Percentiles rank a stretch among this genome's conserved stretches.
phyloP scores from a whole-genome alignment of 2,797 vertebrate species.

The Avahi laniger region DNA sequence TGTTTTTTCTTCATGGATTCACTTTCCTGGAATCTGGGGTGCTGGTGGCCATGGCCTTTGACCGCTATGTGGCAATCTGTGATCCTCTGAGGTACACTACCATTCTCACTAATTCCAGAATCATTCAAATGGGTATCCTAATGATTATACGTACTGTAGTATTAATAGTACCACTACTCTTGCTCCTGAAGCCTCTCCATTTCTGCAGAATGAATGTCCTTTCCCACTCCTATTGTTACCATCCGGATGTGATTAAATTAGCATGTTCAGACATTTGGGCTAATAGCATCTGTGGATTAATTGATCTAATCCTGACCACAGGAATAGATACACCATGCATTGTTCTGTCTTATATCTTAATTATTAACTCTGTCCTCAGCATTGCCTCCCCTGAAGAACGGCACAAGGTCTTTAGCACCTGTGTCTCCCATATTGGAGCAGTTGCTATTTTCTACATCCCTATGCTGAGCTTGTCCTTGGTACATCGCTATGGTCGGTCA shows the following conservation, averaged over 20 bases:
- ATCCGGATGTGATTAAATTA: constrained; percentile 85
- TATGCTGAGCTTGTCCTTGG: constrained; percentile 67
- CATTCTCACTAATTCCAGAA: constrained; percentile 82
- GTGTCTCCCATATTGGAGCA: constrained; percentile 79
- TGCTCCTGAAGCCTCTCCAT: constrained; percentile 69
- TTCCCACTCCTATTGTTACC: constrained; percentile 84
- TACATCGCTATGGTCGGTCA: constrained; percentile 53
- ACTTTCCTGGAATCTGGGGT: constrained; percentile 82
- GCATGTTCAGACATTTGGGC: constrained; percentile 74
- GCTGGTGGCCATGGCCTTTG: constrained; percentile 86
- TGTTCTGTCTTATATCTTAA: constrained; percentile 81
- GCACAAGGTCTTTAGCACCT: constrained; percentile 83
- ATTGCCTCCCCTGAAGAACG: constrained; percentile 74
- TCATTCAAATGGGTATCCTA: constrained; percentile 68
- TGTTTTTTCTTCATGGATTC: constrained; percentile 87
- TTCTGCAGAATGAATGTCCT: constrained; percentile 70
- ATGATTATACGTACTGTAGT: background rate
- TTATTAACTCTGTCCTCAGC: constrained; percentile 80
- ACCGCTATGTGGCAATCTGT: constrained; percentile 86
- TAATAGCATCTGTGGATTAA: constrained; percentile 83
- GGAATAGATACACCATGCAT: constrained; percentile 79
- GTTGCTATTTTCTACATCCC: constrained; percentile 82
- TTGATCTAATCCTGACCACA: constrained; percentile 71
- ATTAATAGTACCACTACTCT: constrained; percentile 71
- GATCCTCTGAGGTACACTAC: constrained; percentile 83